These are phyloP conservation scores for Leptopilina clavipes DNA, from an alignment of 1,140 invertebrate species.

Conservation along the genomic window DNA sequence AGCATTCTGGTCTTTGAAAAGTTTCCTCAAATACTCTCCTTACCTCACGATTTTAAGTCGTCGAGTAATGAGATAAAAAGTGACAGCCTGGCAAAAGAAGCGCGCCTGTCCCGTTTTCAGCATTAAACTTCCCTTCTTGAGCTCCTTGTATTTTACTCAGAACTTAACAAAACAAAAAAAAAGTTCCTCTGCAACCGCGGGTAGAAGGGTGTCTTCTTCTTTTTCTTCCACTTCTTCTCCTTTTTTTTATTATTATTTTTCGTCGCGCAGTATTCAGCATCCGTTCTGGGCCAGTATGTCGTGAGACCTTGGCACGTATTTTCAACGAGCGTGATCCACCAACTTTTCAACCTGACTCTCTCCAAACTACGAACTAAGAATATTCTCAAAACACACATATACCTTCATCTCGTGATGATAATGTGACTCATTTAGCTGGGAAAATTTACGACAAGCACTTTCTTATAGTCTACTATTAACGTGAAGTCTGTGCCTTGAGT, in stretches of 20 bases:
- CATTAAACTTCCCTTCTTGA: slow-evolving; percentile 38
- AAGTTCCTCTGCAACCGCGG: slow-evolving; percentile 33
- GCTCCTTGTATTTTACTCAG: slow-evolving; percentile 29
- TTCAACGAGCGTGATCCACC: slow-evolving; percentile 36
- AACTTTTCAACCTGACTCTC: slow-evolving; percentile 40
- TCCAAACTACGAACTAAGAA: slow-evolving; percentile 27
- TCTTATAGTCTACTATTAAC: neutral
- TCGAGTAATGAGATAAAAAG: slow-evolving; percentile 54
- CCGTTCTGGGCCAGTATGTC: slow-evolving; percentile 40
- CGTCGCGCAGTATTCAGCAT: slow-evolving; percentile 44
- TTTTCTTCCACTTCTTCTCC: too few relatives aligned
- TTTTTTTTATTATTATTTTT: neutral
- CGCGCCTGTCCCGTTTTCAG: slow-evolving; percentile 36
- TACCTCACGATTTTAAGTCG: slow-evolving; percentile 46
- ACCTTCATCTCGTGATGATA: slow-evolving; percentile 12
- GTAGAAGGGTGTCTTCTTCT: neutral
- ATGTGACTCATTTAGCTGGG: slow-evolving; percentile 14
- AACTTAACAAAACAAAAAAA: slow-evolving; percentile 25
- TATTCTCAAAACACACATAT: slow-evolving; percentile 37
- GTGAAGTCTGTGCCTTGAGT: neutral
- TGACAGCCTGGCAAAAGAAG: slow-evolving; percentile 37
- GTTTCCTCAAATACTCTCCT: slow-evolving; percentile 47
- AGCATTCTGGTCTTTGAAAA: slow-evolving; percentile 47
- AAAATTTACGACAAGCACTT: neutral
- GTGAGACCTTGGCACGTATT: slow-evolving; percentile 40